These are phyloP conservation scores for Etia nguti DNA, from an alignment of 2,113 vertebrate genomes.

Conservation along the genomic window DNA sequence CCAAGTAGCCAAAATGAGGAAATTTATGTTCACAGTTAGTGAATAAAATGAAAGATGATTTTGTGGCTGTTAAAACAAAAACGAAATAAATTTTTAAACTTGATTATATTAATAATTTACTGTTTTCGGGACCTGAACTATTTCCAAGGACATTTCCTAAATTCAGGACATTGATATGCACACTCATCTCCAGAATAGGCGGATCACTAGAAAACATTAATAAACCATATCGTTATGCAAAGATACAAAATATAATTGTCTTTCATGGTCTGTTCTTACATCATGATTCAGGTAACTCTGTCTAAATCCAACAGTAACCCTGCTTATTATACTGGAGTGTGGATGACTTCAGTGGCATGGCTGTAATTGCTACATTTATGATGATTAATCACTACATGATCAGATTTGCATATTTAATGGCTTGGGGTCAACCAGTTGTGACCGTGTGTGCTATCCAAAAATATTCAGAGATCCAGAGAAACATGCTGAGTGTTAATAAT, in stretches of 20 bases:
- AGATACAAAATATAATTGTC: background rate
- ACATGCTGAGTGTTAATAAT: background rate
- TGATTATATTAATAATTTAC: no score
- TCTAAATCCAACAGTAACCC: background rate
- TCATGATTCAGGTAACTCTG: background rate
- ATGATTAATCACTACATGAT: constrained; percentile 44
- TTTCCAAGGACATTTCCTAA: no score
- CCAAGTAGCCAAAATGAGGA: no score
- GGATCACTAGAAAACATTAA: background rate
- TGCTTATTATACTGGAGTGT: background rate
- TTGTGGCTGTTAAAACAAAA: no score
- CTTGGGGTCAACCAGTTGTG: constrained; percentile 2
- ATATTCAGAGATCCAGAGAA: background rate
- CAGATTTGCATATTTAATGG: constrained; percentile 39
- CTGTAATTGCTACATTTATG: constrained; percentile 36
- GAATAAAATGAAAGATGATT: no score
- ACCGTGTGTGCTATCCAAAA: background rate
- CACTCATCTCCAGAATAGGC: background rate
- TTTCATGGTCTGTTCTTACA: background rate
- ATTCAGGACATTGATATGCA: no score
- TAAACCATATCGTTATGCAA: background rate
- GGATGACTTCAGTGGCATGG: constrained; percentile 16
- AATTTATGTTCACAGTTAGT: no score
- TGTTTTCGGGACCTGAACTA: no score
- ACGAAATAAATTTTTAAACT: no score